Conservation (phyloP, 2,888 invertebrate species). For the Drosophila pseudotakahashii region DNA sequence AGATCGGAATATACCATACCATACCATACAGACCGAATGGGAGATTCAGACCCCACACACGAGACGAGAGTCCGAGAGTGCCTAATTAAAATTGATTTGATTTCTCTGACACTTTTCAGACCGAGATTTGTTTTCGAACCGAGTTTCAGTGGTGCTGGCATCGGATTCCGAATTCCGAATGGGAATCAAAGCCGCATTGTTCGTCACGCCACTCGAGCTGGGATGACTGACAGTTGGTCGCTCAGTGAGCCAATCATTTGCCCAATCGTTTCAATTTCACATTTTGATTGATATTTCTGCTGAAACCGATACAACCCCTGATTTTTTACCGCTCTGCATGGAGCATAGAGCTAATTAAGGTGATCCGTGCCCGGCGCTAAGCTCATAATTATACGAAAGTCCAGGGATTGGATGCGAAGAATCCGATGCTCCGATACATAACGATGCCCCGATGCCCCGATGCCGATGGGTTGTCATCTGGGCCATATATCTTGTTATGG, state of each 20-base stretch:
- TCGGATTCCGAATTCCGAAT: conserved; percentile 6
- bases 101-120: conserved; percentile 77
- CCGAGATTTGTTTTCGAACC: conserved; percentile 25
- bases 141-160: conserved; percentile 13
- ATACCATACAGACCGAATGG: too few relatives aligned
- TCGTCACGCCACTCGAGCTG: conserved; percentile 62
- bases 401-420: conserved; percentile 41
- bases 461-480: conserved; percentile 69
- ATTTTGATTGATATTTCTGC: conserved; percentile 80
- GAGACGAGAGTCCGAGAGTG: conserved; percentile 43
- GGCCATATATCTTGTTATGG: conserved; percentile 74
- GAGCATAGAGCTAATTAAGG: conserved; percentile 64
- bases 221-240: conserved; percentile 40
- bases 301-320: conserved; percentile 73
- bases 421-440: conserved; percentile 27
- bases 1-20: too few relatives aligned
- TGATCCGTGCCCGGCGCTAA: conserved; percentile 75
- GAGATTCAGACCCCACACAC: conserved; percentile 65
- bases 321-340: conserved; percentile 40
- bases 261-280: conserved; percentile 79
- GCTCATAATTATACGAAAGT: conserved; percentile 80
- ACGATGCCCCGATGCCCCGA: conserved; percentile 18
- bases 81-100: conserved; percentile 80
- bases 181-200: conserved; percentile 75
- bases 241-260: conserved; percentile 50